Conservation (phyloP, 2,113 vertebrate genomes). For the Rhinogobius similis region DNA sequence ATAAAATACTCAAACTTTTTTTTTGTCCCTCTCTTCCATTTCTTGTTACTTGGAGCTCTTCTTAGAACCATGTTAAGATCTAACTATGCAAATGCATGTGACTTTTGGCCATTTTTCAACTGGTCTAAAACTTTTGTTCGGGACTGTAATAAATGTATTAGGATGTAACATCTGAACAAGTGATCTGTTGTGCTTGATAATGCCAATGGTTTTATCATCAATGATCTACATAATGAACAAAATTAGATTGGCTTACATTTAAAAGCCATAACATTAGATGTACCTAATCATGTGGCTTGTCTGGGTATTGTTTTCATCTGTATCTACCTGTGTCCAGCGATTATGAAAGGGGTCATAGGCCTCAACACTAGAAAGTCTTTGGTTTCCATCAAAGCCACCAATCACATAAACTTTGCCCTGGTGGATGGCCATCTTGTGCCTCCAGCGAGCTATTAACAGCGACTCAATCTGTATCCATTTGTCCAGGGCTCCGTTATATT, state of each 20-base stretch:
- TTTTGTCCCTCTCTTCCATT: too few relatives aligned
- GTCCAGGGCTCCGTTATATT: conserved; percentile 95
- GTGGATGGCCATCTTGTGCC: conserved; percentile 94
- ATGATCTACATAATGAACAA: too few relatives aligned
- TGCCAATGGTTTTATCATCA: too few relatives aligned
- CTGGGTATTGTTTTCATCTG: neutral
- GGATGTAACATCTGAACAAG: neutral
- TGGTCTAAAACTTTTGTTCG: too few relatives aligned
- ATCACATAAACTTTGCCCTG: conserved; percentile 89
- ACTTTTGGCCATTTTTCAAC: too few relatives aligned
- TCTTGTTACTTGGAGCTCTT: too few relatives aligned
- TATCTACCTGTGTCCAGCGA: conserved; percentile 89
- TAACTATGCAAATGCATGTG: too few relatives aligned
- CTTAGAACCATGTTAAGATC: too few relatives aligned
- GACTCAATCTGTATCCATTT: conserved; percentile 96
- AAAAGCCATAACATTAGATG: neutral
- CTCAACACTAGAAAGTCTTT: conserved; percentile 90
- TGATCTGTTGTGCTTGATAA: neutral
- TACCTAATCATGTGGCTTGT: neutral
- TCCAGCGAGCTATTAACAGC: conserved; percentile 87
- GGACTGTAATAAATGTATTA: too few relatives aligned
- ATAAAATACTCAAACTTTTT: too few relatives aligned
- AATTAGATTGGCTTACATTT: neutral
- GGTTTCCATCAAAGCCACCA: conserved; percentile 89
- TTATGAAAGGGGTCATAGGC: conserved; percentile 96